Conservation (phyloP, 2,888 invertebrate genomes). For the Ormia ochracea region DNA sequence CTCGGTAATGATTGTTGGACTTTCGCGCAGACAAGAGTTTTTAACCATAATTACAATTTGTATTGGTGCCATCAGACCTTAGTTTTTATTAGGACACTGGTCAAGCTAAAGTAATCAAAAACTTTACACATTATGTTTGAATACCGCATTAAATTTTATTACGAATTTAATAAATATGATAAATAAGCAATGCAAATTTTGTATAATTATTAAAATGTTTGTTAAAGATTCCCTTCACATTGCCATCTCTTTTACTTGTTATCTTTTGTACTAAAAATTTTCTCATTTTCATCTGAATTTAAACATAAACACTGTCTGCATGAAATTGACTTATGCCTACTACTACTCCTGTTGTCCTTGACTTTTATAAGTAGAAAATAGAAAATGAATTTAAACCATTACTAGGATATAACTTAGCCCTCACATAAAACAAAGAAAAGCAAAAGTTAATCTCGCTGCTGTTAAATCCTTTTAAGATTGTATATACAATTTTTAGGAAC, state of each 20-base stretch:
- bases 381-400: conserved; percentile 70
- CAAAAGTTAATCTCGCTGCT: conserved; percentile 51
- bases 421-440: not conserved
- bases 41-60: too few species aligned
- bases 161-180: too few species aligned
- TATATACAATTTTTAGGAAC: conserved; percentile 7
- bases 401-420: conserved; percentile 35
- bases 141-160: too few species aligned
- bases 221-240: not conserved
- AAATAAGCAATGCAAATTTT: too few species aligned
- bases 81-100: too few species aligned
- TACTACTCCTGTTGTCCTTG: conserved; percentile 67
- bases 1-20: too few species aligned
- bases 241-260: not conserved
- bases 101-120: too few species aligned
- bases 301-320: conserved; percentile 28
- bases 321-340: conserved; percentile 24
- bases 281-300: conserved; percentile 24
- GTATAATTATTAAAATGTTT: not conserved
- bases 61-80: too few species aligned
- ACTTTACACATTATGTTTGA: too few species aligned
- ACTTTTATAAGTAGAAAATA: conserved; percentile 63
- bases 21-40: too few species aligned
- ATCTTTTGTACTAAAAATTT: not conserved
- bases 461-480: conserved; percentile 47